Base-by-base conservation (phyloP, 2,113 vertebrate genomes). In the Alethe diademata region DNA sequence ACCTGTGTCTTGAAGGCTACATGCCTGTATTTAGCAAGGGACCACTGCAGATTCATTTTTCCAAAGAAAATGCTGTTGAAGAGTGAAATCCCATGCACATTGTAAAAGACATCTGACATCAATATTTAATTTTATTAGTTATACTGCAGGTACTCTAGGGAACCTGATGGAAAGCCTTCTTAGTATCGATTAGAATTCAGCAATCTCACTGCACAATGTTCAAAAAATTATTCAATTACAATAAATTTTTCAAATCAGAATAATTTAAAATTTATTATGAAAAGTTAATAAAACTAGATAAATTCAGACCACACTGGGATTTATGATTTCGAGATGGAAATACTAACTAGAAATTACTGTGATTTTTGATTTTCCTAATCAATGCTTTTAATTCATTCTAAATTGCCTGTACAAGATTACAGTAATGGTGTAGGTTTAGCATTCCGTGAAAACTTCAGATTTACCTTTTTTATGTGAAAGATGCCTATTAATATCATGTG, bases 61-160 rank as follows among this genome's bases (percentile, higher is more conserved):
- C 76, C 56, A 72, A 60, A 54, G 90, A 94, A 94, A 85, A 92
- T 24, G 48, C 86, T 42, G 70, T n/a, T 51, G 75, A 61, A 75
- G 35, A 86, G n/a, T 53, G 78, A 89, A 93, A 93, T 75, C 73
- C 72, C 90, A 91, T 54, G 80, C 76, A 94, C 81, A 58, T 97
- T 9, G 80, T 97, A 97, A 97, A 96, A 94, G 90, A 92, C 74
- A 35, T 80, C 90, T 95, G 95, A 82, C 93, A 92, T 97, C 97
- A 96, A 92, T 97, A 97, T 90, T 96, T 97, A 96, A 98, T 96
- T 96, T 97, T 97, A 97, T 97, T 97, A 97, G 95, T 96, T 96
- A 97, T 96, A 91, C 97, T 93, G 90, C 80, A 69, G 82, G 75
- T 97, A 89, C 76, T 95, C 94, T 79, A 28, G 88, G 96, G 96